phyloP scores from a whole-genome alignment of 2,113 vertebrate genomes.

The Paedocypris sp. region DNA sequence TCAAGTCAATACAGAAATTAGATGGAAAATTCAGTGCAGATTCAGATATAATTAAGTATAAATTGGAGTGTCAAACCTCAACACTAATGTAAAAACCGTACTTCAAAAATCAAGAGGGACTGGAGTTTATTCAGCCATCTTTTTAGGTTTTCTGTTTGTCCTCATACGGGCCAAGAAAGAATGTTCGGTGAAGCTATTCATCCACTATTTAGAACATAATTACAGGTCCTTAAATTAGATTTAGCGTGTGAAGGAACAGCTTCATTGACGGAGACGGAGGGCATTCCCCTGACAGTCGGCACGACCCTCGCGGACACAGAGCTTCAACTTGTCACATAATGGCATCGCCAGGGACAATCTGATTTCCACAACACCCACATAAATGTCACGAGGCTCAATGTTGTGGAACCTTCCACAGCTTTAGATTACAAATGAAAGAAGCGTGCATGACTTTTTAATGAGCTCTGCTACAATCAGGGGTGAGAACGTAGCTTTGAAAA shows the following conservation, averaged over 20 bases:
- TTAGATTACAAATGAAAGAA: slow-evolving; percentile 20
- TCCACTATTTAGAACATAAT: slow-evolving; percentile 12
- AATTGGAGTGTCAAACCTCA: too few relatives aligned
- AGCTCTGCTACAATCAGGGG: slow-evolving; percentile 2
- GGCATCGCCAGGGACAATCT: slow-evolving; percentile 12
- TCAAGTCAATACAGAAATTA: too few relatives aligned
- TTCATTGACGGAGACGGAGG: slow-evolving; percentile 19
- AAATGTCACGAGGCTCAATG: slow-evolving; percentile 10
- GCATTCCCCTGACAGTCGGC: background rate
- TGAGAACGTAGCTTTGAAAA: slow-evolving; percentile 3
- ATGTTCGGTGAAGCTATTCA: slow-evolving; percentile 2
- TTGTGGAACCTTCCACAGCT: slow-evolving; percentile 12
- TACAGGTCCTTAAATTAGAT: slow-evolving; percentile 18
- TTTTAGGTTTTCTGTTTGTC: too few relatives aligned
- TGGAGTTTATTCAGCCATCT: too few relatives aligned
- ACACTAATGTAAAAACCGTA: too few relatives aligned
- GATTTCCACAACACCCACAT: slow-evolving; percentile 14
- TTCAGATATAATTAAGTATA: too few relatives aligned
- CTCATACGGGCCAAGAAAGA: too few relatives aligned
- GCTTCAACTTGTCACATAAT: slow-evolving; percentile 14
- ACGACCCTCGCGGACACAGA: slow-evolving; percentile 12
- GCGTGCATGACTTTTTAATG: slow-evolving; percentile 26
- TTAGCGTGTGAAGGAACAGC: slow-evolving; percentile 15
- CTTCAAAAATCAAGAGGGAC: too few relatives aligned
- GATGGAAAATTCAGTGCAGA: too few relatives aligned